Conservation (phyloP, 2,888 invertebrate species). For the Hyposoter didymator region DNA sequence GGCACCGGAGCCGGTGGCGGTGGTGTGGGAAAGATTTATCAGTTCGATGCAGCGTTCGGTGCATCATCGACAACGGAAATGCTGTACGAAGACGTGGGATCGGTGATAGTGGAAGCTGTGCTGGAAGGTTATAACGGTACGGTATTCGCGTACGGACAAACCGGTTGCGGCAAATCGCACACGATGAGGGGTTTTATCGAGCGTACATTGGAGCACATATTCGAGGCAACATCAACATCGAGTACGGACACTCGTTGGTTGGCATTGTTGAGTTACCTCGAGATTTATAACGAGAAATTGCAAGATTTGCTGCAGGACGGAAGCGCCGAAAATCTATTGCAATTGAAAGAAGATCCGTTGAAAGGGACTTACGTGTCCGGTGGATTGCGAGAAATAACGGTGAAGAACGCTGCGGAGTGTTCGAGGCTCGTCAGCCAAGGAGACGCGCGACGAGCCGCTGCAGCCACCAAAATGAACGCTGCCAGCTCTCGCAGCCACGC, state of each 20-base stretch:
- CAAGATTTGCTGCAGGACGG: constrained; percentile 88
- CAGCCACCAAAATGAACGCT: constrained; percentile 95
- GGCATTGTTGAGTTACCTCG: constrained; percentile 92
- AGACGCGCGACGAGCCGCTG: constrained; percentile 92
- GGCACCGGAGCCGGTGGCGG: constrained; percentile 73
- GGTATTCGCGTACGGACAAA: constrained; percentile 97
- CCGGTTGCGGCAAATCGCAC: constrained; percentile 96
- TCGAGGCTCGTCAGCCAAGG: constrained; percentile 90
- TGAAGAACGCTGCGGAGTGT: constrained; percentile 92
- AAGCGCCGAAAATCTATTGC: constrained; percentile 85
- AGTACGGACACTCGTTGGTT: constrained; percentile 89
- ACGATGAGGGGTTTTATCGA: constrained; percentile 96
- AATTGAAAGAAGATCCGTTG: constrained; percentile 87
- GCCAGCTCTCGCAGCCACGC: constrained; percentile 94
- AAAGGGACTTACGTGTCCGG: constrained; percentile 88
- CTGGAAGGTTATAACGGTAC: constrained; percentile 97
- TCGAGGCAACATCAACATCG: constrained; percentile 92
- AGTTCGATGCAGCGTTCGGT: constrained; percentile 93
- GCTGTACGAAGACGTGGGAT: constrained; percentile 93
- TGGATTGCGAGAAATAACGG: constrained; percentile 84
- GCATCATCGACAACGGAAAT: constrained; percentile 92
- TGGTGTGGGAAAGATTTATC: constrained; percentile 81
- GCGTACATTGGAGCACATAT: constrained; percentile 94
- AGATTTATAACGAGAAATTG: constrained; percentile 94
- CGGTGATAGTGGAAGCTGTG: constrained; percentile 88